Conservation (phyloP, 2,888 invertebrate species). For the Dyspetes luteomarginatus region DNA sequence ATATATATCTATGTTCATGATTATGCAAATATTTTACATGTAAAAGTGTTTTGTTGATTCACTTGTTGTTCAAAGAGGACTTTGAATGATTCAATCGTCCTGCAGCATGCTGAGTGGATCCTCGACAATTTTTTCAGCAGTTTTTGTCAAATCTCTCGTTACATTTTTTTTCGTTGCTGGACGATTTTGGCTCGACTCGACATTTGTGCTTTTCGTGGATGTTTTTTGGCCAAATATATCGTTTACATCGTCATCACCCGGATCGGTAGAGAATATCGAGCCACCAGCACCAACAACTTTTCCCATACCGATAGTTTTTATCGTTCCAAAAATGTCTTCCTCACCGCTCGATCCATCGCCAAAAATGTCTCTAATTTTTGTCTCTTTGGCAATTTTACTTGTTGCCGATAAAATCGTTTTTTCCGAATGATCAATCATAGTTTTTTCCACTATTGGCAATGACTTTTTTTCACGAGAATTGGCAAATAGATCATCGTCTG, state of each 20-base stretch:
- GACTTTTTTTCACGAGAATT: constrained; percentile 59
- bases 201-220: constrained; percentile 37
- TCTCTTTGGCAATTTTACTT: constrained; percentile 66
- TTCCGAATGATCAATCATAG: constrained; percentile 47
- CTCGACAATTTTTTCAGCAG: constrained; percentile 79
- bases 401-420: constrained; percentile 53
- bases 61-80: background rate
- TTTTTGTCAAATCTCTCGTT: constrained; percentile 79
- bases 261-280: constrained; percentile 72
- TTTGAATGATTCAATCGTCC: constrained; percentile 74
- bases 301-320: constrained; percentile 69
- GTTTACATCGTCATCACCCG: constrained; percentile 68
- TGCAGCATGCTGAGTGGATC: constrained; percentile 80
- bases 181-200: constrained; percentile 46
- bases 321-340: constrained; percentile 77
- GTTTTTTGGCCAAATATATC: constrained; percentile 75
- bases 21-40: constrained; percentile 12
- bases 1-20: constrained; percentile 63
- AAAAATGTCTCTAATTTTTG: constrained; percentile 77
- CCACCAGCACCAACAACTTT: constrained; percentile 60
- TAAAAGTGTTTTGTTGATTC: background rate
- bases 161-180: constrained; percentile 74
- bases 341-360: constrained; percentile 77
- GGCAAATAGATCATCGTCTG: constrained; percentile 68
- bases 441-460: constrained; percentile 65